phyloP scores from a whole-genome alignment of 2,113 vertebrate species.

The Kobus ellipsiprymnus region DNA sequence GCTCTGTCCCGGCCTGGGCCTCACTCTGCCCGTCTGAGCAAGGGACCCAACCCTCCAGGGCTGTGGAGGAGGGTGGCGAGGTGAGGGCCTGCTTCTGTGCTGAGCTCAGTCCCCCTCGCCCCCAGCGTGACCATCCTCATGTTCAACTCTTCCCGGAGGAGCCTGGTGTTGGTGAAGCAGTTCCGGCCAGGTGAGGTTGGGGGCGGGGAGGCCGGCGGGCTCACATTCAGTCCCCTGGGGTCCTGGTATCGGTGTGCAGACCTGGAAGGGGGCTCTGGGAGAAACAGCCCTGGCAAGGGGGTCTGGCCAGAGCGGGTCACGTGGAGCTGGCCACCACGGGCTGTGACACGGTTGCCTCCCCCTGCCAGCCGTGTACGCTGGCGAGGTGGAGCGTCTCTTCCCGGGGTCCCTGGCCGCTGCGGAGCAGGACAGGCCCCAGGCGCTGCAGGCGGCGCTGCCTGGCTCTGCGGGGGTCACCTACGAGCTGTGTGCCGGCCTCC shows the following conservation, averaged over 20 bases:
- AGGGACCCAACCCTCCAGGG: neutral
- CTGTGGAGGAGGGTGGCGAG: neutral
- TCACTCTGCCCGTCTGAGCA: neutral
- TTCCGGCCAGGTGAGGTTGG: conserved; percentile 61
- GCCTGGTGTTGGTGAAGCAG: conserved; percentile 68
- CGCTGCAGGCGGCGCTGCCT: conserved; percentile 75
- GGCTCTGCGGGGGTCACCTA: conserved; percentile 86
- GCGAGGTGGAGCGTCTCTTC: conserved; percentile 84
- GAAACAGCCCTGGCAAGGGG: neutral
- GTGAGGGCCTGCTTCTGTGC: neutral
- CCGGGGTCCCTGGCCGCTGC: conserved; percentile 74
- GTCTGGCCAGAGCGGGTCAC: neutral
- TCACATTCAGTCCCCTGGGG: neutral
- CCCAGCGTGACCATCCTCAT: conserved; percentile 42
- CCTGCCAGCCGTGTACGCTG: conserved; percentile 88
- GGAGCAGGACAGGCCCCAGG: conserved; percentile 52
- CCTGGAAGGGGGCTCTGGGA: neutral
- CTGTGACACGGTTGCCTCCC: neutral
- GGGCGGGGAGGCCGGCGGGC: neutral
- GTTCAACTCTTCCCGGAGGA: conserved; percentile 34
- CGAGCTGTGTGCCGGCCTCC: conserved; percentile 93
- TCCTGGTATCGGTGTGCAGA: no score
- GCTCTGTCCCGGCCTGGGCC: neutral
- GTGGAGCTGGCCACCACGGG: accelerated
- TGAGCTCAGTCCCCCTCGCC: neutral